A percentile compares a stretch with the other conserved stretches of the same genome.
These are phyloP conservation scores for Oeneis ivallda DNA, from an alignment of 2,888 invertebrate genomes.

Conservation along the genomic window DNA sequence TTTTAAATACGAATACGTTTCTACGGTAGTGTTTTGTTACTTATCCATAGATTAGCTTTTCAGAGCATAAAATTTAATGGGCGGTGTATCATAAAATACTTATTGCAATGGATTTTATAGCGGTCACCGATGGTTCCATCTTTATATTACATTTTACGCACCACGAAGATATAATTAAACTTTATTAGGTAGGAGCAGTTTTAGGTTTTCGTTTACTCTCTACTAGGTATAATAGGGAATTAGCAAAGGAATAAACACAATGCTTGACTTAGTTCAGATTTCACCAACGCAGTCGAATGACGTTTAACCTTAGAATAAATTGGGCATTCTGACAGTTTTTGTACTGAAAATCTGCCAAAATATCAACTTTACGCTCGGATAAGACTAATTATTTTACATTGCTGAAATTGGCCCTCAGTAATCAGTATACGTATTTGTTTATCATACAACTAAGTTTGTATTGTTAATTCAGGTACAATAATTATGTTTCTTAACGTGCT, in stretches of 20 bases:
- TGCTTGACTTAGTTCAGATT: not conserved
- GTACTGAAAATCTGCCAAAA: too few relatives aligned
- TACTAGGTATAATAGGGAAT: too few relatives aligned
- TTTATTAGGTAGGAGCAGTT: slow-evolving; percentile 66
- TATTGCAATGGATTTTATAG: slow-evolving; percentile 64
- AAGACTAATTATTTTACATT: too few relatives aligned
- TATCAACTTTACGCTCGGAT: too few relatives aligned
- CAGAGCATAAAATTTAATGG: slow-evolving; percentile 50
- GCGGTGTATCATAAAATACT: slow-evolving; percentile 59
- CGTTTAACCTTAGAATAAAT: too few relatives aligned
- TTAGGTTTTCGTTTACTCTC: slow-evolving; percentile 33
- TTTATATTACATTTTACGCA: slow-evolving; percentile 74
- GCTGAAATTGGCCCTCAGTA: too few relatives aligned
- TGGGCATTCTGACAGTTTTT: too few relatives aligned
- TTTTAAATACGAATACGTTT: not conserved
- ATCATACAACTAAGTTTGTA: not conserved
- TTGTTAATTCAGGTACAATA: not conserved
- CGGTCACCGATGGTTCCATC: slow-evolving; percentile 57
- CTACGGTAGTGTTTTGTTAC: not conserved
- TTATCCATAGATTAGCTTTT: slow-evolving; percentile 44
- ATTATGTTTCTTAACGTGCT: not conserved
- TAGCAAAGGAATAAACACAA: too few relatives aligned
- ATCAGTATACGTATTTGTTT: not conserved
- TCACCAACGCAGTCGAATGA: too few relatives aligned
- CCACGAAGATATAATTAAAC: slow-evolving; percentile 70